Conservation (phyloP, 2,113 vertebrate species). For the Propithecus coquereli region DNA sequence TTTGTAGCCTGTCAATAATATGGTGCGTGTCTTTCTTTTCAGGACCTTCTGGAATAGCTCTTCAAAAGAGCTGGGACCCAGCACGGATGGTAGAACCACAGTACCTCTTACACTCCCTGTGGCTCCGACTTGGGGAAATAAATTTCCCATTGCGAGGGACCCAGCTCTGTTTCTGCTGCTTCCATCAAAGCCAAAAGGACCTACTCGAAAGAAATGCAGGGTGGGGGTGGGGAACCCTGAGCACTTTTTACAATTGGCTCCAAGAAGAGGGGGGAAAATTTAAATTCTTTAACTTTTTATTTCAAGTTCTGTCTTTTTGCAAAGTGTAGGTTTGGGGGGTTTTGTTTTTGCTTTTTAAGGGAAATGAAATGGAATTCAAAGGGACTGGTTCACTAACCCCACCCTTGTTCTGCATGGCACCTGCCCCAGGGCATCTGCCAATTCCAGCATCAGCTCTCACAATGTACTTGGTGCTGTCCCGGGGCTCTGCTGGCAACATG, state of each 20-base stretch:
- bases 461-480: neutral
- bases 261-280: neutral
- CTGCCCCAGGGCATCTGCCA: conserved; percentile 12
- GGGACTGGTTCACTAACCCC: conserved; percentile 37
- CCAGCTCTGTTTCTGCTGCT: conserved; percentile 70
- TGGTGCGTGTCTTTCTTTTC: conserved; percentile 1
- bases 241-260: conserved; percentile 22
- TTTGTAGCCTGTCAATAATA: neutral
- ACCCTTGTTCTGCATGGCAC: neutral
- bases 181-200: conserved; percentile 72
- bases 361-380: conserved; percentile 63
- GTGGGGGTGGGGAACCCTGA: neutral
- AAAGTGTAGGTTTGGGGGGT: conserved; percentile 29
- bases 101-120: conserved; percentile 53
- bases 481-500: neutral
- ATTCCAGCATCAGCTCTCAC: neutral
- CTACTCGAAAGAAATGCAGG: conserved; percentile 46
- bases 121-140: conserved; percentile 56
- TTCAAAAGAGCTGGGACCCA: neutral
- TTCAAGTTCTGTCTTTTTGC: conserved; percentile 65
- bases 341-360: conserved; percentile 50
- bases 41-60: conserved; percentile 83
- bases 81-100: conserved; percentile 32
- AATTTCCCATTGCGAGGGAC: conserved; percentile 50
- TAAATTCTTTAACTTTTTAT: conserved; percentile 66